Conservation (phyloP, 2,797 vertebrate species). For the Chrosomus eos region DNA sequence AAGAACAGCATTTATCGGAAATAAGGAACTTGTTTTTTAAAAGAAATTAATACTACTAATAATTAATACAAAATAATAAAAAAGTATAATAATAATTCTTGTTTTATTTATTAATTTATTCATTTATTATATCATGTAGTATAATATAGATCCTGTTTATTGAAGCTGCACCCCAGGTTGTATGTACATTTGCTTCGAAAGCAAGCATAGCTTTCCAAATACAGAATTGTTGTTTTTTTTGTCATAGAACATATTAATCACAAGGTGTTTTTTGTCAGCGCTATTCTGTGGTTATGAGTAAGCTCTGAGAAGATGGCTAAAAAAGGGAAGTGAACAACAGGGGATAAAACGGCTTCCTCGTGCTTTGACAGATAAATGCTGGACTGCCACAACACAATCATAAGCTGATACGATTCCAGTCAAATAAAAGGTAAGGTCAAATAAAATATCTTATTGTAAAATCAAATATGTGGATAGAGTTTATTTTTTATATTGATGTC, state of each 20-base stretch:
- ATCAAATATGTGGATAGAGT: background rate
- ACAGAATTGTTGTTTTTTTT: background rate
- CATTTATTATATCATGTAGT: background rate
- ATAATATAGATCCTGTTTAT: background rate
- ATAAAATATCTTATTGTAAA: background rate
- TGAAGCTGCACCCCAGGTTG: background rate
- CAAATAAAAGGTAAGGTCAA: slow-evolving; percentile 1
- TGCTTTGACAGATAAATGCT: background rate
- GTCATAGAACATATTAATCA: slow-evolving; percentile 12
- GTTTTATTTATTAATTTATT: background rate
- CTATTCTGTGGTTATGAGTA: slow-evolving; percentile 46
- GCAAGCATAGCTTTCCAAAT: background rate
- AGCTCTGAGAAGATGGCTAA: slow-evolving; percentile 24
- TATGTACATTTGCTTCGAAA: background rate
- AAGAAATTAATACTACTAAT: too few relatives aligned
- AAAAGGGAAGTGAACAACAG: slow-evolving; percentile 35
- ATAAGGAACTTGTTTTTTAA: too few relatives aligned
- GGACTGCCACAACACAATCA: background rate
- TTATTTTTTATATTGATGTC: background rate
- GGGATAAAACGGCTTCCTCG: slow-evolving; percentile 3
- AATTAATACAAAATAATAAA: too few relatives aligned
- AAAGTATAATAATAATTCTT: background rate
- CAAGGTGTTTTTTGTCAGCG: background rate
- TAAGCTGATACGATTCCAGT: background rate
- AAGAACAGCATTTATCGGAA: too few relatives aligned